Evolutionary conservation across 2,888 invertebrate species (phyloP).

Genomic region (Archips crataeganus): DNA sequence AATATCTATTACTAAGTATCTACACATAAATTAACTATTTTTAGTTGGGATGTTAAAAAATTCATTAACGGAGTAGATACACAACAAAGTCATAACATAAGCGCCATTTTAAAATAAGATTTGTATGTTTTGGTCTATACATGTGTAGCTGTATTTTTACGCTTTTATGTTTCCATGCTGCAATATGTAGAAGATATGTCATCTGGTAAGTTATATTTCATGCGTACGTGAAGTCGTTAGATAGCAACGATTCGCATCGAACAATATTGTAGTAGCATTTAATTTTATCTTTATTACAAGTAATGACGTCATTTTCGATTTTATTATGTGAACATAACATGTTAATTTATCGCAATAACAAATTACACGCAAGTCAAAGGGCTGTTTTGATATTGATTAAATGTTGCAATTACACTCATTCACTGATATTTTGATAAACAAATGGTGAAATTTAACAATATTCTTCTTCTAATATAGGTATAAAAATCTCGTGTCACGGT

Average conservation of each 20-base stretch:
- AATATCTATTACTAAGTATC: no score
- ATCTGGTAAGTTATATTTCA: constrained; percentile 37
- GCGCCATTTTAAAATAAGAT: no score
- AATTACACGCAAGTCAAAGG: constrained; percentile 13
- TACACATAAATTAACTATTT: no score
- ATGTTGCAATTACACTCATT: background rate
- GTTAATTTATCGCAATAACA: constrained; percentile 2
- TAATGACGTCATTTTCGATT: constrained; percentile 11
- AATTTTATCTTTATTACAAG: constrained; percentile 2
- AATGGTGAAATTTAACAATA: background rate
- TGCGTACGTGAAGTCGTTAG: background rate
- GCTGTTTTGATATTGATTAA: background rate
- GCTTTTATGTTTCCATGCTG: constrained; percentile 45
- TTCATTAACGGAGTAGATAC: no score
- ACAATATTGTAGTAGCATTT: background rate
- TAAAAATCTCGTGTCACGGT: no score
- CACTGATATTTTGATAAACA: background rate
- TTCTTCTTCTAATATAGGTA: no score
- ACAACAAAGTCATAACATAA: no score
- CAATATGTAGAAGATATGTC: constrained; percentile 27
- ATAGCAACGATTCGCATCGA: constrained; percentile 2
- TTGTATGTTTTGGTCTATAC: no score
- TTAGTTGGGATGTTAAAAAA: no score
- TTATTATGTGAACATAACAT: background rate
- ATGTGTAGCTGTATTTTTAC: background rate